These are phyloP conservation scores for Thereva nobilitata DNA, from an alignment of 2,888 invertebrate species.

Conservation along the genomic window DNA sequence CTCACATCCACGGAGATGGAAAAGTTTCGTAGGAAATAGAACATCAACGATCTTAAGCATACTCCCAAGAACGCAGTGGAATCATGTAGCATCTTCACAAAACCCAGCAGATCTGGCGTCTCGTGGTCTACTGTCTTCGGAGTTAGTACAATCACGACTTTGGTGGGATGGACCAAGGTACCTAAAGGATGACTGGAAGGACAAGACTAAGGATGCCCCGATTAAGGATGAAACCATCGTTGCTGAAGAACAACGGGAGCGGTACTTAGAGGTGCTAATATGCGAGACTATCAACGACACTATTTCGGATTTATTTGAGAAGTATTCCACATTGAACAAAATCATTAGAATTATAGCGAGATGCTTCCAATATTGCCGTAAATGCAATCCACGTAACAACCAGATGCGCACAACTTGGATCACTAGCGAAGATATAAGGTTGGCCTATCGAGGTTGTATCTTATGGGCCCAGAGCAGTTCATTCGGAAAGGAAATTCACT, in stretches of 20 bases:
- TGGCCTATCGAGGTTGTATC: not conserved
- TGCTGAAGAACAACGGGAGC: not conserved
- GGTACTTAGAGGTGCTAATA: not conserved
- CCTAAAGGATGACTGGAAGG: not conserved
- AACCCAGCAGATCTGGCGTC: conserved; percentile 45
- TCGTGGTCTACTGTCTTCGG: conserved; percentile 39
- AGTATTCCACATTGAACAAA: not conserved
- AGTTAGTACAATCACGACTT: conserved; percentile 36
- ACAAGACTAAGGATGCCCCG: not conserved
- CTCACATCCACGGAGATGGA: conserved; percentile 43
- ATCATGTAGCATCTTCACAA: conserved; percentile 40
- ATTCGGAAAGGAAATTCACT: not conserved
- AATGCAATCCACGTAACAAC: no score
- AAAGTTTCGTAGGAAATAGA: conserved; percentile 45
- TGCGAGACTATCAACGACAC: not conserved
- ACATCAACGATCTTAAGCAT: conserved; percentile 41
- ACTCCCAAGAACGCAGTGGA: conserved; percentile 36
- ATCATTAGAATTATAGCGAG: not conserved
- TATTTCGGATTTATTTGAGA: not conserved
- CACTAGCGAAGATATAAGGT: not conserved
- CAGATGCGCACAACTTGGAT: not conserved
- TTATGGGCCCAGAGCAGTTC: not conserved
- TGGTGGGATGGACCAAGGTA: conserved; percentile 46
- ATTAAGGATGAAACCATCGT: not conserved
- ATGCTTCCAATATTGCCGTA: not conserved